Percentiles rank a stretch among this genome's conserved stretches.
Evolutionary conservation across 2,113 vertebrate genomes (phyloP).

Genomic region (Condylura cristata): DNA sequence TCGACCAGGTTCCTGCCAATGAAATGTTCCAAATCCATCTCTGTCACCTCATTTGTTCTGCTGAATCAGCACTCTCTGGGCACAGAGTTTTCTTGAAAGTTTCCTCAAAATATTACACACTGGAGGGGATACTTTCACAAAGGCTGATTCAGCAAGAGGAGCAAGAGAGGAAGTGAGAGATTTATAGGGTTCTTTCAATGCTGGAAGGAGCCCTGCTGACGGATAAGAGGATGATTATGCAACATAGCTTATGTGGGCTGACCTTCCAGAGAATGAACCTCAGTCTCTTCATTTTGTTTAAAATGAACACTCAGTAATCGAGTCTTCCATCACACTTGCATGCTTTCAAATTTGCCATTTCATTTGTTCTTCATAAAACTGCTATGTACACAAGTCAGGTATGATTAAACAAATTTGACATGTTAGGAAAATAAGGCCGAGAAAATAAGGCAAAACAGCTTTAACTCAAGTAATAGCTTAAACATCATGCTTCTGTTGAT

Average conservation of each 20-base stretch:
- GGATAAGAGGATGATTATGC: slow-evolving; percentile 23
- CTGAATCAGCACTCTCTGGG: slow-evolving; percentile 4
- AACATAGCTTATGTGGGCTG: background rate
- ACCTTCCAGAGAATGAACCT: slow-evolving; percentile 37
- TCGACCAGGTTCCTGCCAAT: background rate
- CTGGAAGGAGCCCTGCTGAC: slow-evolving; percentile 45
- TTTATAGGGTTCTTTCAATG: slow-evolving; percentile 57
- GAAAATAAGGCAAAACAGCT: background rate
- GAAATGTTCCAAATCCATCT: slow-evolving; percentile 61
- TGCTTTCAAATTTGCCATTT: background rate
- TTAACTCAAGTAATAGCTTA: background rate
- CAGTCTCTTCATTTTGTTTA: background rate
- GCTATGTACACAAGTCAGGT: background rate
- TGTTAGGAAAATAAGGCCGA: background rate
- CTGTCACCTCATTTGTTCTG: slow-evolving; percentile 45
- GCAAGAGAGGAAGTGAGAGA: slow-evolving; percentile 53
- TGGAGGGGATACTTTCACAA: slow-evolving; percentile 50
- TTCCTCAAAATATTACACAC: slow-evolving; percentile 51
- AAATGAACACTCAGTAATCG: slow-evolving; percentile 24
- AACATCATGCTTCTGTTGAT: background rate
- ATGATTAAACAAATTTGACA: too few relatives aligned
- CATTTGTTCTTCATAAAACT: background rate
- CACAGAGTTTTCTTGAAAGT: slow-evolving; percentile 48
- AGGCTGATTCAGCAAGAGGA: slow-evolving; percentile 54
- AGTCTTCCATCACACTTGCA: background rate